Percentiles rank a stretch among this genome's conserved stretches.
phyloP scores from a whole-genome alignment of 2,888 invertebrate genomes.

The Orchestes rusci region DNA sequence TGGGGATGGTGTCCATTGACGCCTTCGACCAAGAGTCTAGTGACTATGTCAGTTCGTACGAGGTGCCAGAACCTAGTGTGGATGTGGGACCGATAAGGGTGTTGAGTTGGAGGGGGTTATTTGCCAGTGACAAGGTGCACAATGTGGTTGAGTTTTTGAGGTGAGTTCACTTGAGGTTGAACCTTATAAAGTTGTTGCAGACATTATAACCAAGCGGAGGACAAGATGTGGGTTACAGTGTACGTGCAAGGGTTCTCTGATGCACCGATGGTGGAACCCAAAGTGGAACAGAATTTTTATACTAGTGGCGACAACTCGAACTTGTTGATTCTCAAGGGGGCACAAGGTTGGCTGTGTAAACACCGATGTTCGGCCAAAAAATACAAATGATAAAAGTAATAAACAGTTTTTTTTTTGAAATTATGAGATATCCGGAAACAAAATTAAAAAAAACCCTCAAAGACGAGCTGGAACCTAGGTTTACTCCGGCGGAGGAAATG shows the following conservation, averaged over 20 bases:
- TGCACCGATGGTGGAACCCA: constrained; percentile 46
- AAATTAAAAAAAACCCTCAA: too few species aligned
- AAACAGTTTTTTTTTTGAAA: too few species aligned
- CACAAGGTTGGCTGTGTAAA: constrained; percentile 33
- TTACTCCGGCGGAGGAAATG: too few species aligned
- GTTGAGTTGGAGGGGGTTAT: constrained; percentile 48
- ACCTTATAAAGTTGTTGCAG: constrained; percentile 15
- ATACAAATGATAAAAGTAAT: constrained; percentile 23
- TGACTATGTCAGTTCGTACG: constrained; percentile 40
- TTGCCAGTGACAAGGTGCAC: constrained; percentile 41
- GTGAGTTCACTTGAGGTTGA: constrained; percentile 6
- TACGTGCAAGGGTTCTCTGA: constrained; percentile 53
- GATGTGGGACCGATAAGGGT: constrained; percentile 40
- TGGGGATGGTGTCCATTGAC: constrained; percentile 47
- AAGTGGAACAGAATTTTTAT: constrained; percentile 46
- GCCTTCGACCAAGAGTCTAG: constrained; percentile 40
- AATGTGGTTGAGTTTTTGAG: constrained; percentile 30
- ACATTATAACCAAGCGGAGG: constrained; percentile 25
- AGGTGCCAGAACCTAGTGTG: constrained; percentile 38
- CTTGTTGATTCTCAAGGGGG: constrained; percentile 41
- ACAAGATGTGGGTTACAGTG: constrained; percentile 46
- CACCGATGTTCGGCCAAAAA: constrained; percentile 24
- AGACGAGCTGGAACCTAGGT: too few species aligned
- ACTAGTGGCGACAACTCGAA: constrained; percentile 49
- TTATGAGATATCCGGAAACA: too few species aligned